phyloP scores from a whole-genome alignment of 2,797 vertebrate genomes.

The Pseudochirops corinnae region DNA sequence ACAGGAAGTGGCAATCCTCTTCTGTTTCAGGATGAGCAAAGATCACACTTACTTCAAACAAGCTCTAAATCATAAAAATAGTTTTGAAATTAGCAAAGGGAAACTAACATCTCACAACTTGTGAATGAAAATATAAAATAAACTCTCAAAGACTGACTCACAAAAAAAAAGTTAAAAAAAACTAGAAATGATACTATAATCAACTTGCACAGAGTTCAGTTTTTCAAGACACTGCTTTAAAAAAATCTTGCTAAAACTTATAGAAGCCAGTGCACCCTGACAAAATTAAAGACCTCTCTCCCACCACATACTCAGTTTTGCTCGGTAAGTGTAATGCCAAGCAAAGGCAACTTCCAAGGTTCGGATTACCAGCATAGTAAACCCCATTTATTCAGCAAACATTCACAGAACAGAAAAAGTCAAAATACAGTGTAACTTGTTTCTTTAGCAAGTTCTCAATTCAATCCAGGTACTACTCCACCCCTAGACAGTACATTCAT shows the following conservation, averaged over 20 bases:
- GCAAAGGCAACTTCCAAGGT: too few species aligned
- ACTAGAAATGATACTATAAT: slow-evolving; percentile 45
- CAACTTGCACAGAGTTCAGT: slow-evolving; percentile 32
- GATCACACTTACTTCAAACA: slow-evolving; percentile 94
- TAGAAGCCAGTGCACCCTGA: slow-evolving; percentile 9
- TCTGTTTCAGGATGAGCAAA: slow-evolving; percentile 95
- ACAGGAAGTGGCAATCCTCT: slow-evolving; percentile 97
- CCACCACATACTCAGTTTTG: too few species aligned
- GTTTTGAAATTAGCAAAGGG: slow-evolving; percentile 70
- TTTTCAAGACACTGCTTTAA: slow-evolving; percentile 13
- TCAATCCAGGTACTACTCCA: too few species aligned
- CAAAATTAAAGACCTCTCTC: slow-evolving; percentile 41
- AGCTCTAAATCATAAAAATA: slow-evolving; percentile 86
- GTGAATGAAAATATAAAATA: slow-evolving; percentile 73
- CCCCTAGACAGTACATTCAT: too few species aligned
- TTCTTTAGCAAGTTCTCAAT: too few species aligned
- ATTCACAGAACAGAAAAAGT: too few species aligned
- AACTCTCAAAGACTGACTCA: slow-evolving; percentile 64
- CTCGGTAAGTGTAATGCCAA: too few species aligned
- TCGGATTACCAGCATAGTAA: too few species aligned
- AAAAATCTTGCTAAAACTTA: slow-evolving; percentile 36
- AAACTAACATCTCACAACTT: slow-evolving; percentile 73
- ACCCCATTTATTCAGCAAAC: too few species aligned
- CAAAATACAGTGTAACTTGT: too few species aligned
- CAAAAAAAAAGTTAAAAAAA: slow-evolving; percentile 67